Evolutionary conservation across 2,888 invertebrate genomes (phyloP), one percentile per base, ranked within the genome.

Genomic region (Pandemis heparana): DNA sequence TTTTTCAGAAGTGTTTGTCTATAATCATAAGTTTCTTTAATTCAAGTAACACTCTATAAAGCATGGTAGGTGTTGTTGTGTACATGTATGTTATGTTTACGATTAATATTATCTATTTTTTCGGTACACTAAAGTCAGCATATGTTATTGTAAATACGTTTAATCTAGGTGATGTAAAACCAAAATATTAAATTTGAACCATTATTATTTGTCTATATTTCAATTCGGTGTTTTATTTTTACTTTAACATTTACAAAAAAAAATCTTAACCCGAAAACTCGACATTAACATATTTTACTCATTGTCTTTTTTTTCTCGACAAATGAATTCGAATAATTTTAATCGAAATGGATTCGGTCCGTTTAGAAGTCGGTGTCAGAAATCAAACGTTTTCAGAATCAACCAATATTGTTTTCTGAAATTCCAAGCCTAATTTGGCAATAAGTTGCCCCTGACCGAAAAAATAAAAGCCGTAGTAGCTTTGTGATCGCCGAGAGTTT

Each of bases 111-210:
- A 70, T 46, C 43, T 63, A 39, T 70, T 48, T 41, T 46, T 62
- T 10, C 56, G 43, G 53, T 53, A 43, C 43, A 63, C 46, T 12
- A 38, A 39, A 38, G 38, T 32, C 12, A 10, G 38, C 39, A 38
- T 60, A n/a, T 62, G 12, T 32, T 71, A 66, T 53, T 71, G 66
- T 71, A 53, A 61, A 71, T 71, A 71, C 3, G 32, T 53, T 67
- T 68, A 6, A 48, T 69, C 18, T 73, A 64, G 41, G 63, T 67
- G 18, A 73, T 10, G 46, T 68, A 1, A 64, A 48, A 46, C 46
- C n/a, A 38, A 38, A 68, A 72, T 32, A 71, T 71, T 48, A 63
- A 63, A 71, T 46, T 61, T 67, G 53, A 61, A 73, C 48, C 61
- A 38, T 62, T 67, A 23, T 66, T 67, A 62, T 63, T 73, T 56